These are phyloP conservation scores for Sebastes miniatus DNA, from an alignment of 2,797 vertebrate species.

Conservation along the genomic window DNA sequence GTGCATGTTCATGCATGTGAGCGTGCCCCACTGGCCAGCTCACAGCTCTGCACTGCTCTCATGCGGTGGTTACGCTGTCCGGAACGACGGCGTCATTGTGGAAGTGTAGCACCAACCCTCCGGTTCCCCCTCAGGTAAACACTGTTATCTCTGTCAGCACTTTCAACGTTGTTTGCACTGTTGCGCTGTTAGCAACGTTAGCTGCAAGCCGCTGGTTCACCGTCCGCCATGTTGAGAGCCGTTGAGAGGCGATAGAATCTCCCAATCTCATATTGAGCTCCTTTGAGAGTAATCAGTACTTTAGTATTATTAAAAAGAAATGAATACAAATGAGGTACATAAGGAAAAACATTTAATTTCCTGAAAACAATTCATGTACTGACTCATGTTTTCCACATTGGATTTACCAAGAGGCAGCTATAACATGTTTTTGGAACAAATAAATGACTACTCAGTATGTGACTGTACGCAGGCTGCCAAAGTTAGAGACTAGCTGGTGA, in stretches of 20 bases:
- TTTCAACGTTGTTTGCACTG: no score
- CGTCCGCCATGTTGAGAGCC: not conserved
- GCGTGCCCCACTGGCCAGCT: accelerated
- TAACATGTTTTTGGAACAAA: not conserved
- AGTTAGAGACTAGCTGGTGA: not conserved
- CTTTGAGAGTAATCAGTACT: not conserved
- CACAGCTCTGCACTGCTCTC: not conserved
- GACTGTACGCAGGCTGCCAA: not conserved
- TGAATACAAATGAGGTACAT: not conserved
- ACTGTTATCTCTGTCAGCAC: no score
- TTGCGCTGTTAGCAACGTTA: no score
- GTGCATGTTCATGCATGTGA: not conserved
- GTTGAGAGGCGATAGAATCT: not conserved
- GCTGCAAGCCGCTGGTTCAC: not conserved
- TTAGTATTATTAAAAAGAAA: not conserved
- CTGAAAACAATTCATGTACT: not conserved
- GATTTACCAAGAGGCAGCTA: not conserved
- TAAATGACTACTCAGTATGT: not conserved
- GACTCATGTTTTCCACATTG: not conserved
- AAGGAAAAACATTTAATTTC: not conserved
- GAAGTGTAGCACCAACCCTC: not conserved
- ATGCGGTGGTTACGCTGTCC: not conserved
- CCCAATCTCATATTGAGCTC: not conserved
- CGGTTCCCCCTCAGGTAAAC: no score
- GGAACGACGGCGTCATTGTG: not conserved